Conservation (phyloP, 2,888 invertebrate species). For the Acanthosepion pharaonis region DNA sequence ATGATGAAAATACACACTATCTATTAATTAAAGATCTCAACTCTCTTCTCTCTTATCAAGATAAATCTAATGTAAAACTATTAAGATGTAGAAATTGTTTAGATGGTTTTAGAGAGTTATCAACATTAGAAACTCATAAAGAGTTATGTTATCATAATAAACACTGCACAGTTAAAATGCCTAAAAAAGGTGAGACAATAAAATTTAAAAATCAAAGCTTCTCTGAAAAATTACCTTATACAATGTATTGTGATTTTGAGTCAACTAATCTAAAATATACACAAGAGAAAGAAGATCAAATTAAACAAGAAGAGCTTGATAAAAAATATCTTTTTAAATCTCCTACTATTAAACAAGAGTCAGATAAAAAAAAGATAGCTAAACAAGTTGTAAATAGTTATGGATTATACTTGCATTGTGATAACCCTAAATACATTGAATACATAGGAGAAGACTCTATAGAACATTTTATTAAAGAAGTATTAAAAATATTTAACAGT, state of each 20-base stretch:
- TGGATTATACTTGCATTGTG: neutral
- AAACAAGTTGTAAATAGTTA: neutral
- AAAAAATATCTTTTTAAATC: neutral
- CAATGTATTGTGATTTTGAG: neutral
- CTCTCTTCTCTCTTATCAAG: too few relatives aligned
- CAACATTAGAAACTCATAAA: neutral
- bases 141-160: neutral
- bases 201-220: neutral
- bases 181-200: neutral
- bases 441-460: neutral
- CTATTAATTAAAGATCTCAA: neutral
- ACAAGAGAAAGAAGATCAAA: too few relatives aligned
- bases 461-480: neutral
- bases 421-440: neutral
- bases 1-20: neutral
- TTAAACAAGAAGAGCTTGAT: too few relatives aligned
- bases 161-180: neutral
- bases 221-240: neutral
- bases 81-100: conserved; percentile 20
- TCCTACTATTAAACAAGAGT: too few relatives aligned
- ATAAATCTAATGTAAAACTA: too few relatives aligned
- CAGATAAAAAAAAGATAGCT: neutral
- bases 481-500: neutral
- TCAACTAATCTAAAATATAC: neutral
- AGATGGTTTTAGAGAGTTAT: too few relatives aligned